phyloP scores from a whole-genome alignment of 1,140 invertebrate genomes.

The Matsumurasca onukii region DNA sequence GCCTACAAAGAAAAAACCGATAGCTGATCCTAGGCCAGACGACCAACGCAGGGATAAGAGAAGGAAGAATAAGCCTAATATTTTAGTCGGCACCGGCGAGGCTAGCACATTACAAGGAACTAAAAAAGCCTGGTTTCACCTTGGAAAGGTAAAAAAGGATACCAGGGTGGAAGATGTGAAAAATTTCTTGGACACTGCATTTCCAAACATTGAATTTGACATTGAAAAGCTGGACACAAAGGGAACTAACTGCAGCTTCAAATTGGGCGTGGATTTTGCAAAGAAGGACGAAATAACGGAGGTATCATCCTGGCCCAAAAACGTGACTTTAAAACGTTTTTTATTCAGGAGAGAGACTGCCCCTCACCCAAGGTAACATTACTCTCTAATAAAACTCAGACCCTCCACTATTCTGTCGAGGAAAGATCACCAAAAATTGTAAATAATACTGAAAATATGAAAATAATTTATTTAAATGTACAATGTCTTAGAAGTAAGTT shows the following conservation, averaged over 20 bases:
- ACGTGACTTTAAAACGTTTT: neutral
- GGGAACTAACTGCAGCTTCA: neutral
- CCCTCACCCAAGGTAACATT: neutral
- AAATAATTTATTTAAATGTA: neutral
- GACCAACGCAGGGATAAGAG: too few species aligned
- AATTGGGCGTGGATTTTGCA: neutral
- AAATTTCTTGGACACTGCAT: neutral
- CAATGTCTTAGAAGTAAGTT: neutral
- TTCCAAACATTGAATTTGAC: too few species aligned
- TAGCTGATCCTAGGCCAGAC: too few species aligned
- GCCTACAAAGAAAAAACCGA: too few species aligned
- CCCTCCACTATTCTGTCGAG: neutral
- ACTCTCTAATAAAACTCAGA: neutral
- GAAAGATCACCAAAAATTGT: neutral
- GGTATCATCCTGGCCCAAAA: neutral
- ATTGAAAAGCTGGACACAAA: slow-evolving; percentile 13
- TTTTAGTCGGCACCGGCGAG: neutral
- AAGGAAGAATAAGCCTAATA: too few species aligned
- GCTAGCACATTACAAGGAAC: neutral
- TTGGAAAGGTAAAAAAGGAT: neutral
- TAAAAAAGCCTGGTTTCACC: neutral
- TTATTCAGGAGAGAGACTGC: neutral
- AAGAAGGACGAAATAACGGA: neutral
- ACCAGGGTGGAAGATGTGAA: neutral
- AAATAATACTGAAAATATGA: neutral